Evolutionary conservation across 2,113 vertebrate species (phyloP), one percentile per base, ranked within the genome.

Genomic region (Cinclus cinclus): DNA sequence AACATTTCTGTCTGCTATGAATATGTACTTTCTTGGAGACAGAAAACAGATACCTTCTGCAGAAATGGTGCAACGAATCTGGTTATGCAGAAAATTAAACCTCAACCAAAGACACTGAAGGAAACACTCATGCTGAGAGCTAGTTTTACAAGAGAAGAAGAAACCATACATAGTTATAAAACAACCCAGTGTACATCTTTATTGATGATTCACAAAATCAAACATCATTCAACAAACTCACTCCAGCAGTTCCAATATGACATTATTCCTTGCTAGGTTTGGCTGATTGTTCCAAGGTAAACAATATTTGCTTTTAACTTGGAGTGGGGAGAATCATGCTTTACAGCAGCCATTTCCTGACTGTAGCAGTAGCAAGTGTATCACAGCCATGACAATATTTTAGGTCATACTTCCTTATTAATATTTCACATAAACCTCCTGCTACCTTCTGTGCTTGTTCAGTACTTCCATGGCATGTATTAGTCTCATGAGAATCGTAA

Each of bases 141-240:
- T 56, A 7, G 83, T 78, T 88, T 88, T 88, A 19, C 42, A 88
- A 64, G 35, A 88, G 70, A 91, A 84, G 44, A 73, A 85, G 71
- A 77, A 93, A 65, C 37, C 35, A 92, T 42, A 27, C 17, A 50
- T 82, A 81, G 76, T 67, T 94, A 92, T 68, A 83, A 90, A 94
- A 92, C 76, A 86, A 89, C 28, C 41, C 39, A 56, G 73, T 3
- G 39, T n/a, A 49, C 53, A 39, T 64, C 73, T 97, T 97, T 97
- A 97, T 95, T 96, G 75, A 71, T 59, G 83, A 86, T 46, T 93
- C 92, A 91, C 46, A 89, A 92, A 90, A 93, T 83, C 85, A 89
- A 82, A 75, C 79, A 90, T 53, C 46, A 35, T 33, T 73, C 73
- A 84, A 35, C 70, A 42, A 31, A 88, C n/a, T 85, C 65, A 37